Percentiles rank a stretch among this genome's conserved stretches.
These are phyloP conservation scores for Alviniconcha marisindica DNA, from an alignment of 1,140 invertebrate genomes.

Conservation along the genomic window DNA sequence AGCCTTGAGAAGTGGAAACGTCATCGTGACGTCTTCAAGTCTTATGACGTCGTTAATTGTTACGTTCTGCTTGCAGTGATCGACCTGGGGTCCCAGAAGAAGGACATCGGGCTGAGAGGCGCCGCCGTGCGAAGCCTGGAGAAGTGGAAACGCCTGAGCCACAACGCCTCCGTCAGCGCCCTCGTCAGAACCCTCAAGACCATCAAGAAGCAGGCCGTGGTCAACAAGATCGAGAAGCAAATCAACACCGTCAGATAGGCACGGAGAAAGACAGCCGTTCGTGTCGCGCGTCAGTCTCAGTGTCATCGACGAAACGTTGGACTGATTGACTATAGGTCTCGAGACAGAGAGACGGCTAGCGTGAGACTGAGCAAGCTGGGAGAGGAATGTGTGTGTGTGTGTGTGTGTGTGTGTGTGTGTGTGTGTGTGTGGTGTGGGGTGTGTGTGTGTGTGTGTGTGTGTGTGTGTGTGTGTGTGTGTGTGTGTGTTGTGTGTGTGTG, in stretches of 20 bases:
- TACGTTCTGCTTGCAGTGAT: slow-evolving; percentile 45
- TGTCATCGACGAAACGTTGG: too few relatives aligned
- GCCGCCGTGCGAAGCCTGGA: slow-evolving; percentile 55
- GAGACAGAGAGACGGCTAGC: slow-evolving; percentile 22
- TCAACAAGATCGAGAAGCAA: slow-evolving; percentile 49
- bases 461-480: too few relatives aligned
- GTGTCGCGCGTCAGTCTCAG: neutral
- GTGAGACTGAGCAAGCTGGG: neutral
- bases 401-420: too few relatives aligned
- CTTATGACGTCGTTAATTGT: too few relatives aligned
- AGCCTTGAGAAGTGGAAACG: neutral
- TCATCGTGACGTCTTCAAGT: too few relatives aligned
- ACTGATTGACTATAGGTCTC: too few relatives aligned
- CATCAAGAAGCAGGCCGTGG: slow-evolving; percentile 52
- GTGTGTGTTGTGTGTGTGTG: too few relatives aligned
- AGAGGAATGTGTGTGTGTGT: too few relatives aligned
- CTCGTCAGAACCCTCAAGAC: slow-evolving; percentile 53
- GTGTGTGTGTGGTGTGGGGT: too few relatives aligned
- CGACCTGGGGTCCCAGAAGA: slow-evolving; percentile 47
- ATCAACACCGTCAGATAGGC: slow-evolving; percentile 37
- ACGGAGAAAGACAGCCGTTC: slow-evolving; percentile 6
- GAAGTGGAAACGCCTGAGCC: slow-evolving; percentile 61
- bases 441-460: too few relatives aligned
- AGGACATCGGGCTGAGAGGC: slow-evolving; percentile 39
- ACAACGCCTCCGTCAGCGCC: slow-evolving; percentile 50